Percentiles rank a stretch among this genome's conserved stretches.
Evolutionary conservation across 2,797 vertebrate genomes (phyloP).

Genomic region (Rachycentron canadum): DNA sequence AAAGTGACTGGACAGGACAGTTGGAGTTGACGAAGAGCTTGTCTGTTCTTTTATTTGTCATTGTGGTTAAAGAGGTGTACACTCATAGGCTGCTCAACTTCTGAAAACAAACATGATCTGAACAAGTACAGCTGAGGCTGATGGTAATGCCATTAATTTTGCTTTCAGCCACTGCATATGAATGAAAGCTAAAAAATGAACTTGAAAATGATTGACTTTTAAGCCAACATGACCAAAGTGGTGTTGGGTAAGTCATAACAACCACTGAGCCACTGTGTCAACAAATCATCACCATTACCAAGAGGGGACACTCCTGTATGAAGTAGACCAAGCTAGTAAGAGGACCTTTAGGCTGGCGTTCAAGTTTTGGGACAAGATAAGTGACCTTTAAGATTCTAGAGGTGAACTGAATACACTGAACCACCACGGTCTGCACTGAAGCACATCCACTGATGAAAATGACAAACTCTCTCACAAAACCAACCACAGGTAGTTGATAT

Average conservation of each 20-base stretch:
- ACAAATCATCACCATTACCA: constrained; percentile 2
- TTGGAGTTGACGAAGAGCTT: constrained; percentile 35
- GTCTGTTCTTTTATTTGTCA: constrained; percentile 43
- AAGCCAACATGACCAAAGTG: background rate
- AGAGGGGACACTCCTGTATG: background rate
- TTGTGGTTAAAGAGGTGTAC: constrained; percentile 4
- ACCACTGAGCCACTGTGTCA: background rate
- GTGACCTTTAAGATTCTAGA: background rate
- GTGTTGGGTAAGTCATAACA: constrained; percentile 6
- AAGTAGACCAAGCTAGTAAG: background rate
- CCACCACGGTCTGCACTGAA: background rate
- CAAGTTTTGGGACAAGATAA: constrained; percentile 1
- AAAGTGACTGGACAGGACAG: constrained; percentile 50
- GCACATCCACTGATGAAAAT: background rate
- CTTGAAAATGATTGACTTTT: constrained; percentile 13
- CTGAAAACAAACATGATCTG: constrained; percentile 17
- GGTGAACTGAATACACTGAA: background rate
- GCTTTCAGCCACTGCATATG: background rate
- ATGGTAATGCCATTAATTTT: background rate
- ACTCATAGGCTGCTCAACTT: constrained; percentile 8
- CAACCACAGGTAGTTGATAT: constrained; percentile 3
- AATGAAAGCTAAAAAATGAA: background rate
- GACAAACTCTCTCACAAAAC: constrained; percentile 15
- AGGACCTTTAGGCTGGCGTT: constrained; percentile 1
- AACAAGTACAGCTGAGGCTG: background rate